Conservation (phyloP, 2,888 invertebrate genomes). For the Lycocerus yunnanus region DNA sequence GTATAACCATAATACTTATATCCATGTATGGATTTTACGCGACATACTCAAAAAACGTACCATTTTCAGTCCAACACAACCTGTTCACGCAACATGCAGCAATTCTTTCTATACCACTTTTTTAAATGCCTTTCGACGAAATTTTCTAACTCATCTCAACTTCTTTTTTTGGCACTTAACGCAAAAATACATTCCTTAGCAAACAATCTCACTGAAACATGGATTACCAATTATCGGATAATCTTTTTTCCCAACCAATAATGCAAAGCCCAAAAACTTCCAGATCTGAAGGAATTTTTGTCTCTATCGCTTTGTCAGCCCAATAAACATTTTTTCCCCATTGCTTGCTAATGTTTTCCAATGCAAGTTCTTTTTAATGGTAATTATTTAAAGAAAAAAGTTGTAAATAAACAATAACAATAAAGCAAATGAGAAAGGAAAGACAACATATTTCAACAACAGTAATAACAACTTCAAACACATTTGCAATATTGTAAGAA, state of each 20-base stretch:
- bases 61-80: constrained; percentile 26
- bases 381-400: neutral
- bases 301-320: too few species aligned
- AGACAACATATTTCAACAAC: neutral
- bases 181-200: neutral
- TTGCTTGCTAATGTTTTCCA: neutral
- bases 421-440: neutral
- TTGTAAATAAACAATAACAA: neutral
- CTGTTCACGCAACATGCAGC: constrained; percentile 18
- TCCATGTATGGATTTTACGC: constrained; percentile 28
- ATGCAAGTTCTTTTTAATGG: neutral
- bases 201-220: neutral
- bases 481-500: neutral
- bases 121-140: neutral
- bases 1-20: constrained; percentile 32
- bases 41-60: constrained; percentile 28
- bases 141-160: neutral
- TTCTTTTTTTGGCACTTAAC: neutral
- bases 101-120: neutral
- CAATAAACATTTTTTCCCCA: too few species aligned
- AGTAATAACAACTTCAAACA: neutral
- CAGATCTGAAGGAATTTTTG: neutral
- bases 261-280: neutral
- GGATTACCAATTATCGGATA: neutral
- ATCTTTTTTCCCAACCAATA: neutral